A percentile compares a stretch with the other conserved stretches of the same genome.
These are phyloP conservation scores for Rhabdomys pumilio DNA, from an alignment of 2,797 vertebrate species.

Conservation along the genomic window DNA sequence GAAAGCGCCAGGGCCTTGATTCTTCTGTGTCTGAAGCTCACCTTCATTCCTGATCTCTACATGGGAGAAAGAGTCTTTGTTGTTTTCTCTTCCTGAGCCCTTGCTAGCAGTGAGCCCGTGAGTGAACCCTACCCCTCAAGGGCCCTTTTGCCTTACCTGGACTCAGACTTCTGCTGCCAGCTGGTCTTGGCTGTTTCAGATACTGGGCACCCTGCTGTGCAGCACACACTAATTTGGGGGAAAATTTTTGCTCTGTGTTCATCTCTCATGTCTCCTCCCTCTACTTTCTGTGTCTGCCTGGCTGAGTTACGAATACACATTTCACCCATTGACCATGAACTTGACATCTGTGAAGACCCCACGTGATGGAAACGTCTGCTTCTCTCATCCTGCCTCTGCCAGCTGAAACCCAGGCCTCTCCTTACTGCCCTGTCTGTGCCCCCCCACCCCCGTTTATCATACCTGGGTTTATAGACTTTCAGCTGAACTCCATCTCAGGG, in stretches of 20 bases:
- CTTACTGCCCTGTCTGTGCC: not conserved
- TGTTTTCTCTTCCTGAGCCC: not conserved
- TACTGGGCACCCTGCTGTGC: rapidly evolving
- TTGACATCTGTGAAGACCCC: not conserved
- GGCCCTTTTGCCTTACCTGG: not conserved
- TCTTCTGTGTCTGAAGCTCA: not conserved
- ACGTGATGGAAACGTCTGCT: not conserved
- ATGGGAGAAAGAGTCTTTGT: not conserved
- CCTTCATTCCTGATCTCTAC: not conserved
- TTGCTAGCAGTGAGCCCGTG: not conserved
- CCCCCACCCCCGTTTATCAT: slow-evolving; percentile 60
- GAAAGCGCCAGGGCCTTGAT: not conserved
- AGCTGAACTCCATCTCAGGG: slow-evolving; percentile 73
- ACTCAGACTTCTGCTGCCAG: not conserved
- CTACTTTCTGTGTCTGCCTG: not conserved
- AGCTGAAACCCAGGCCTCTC: rapidly evolving
- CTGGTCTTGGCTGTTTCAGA: not conserved
- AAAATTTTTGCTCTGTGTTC: not conserved
- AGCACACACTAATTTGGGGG: not conserved
- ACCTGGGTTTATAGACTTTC: slow-evolving; percentile 81
- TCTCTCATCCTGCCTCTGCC: not conserved
- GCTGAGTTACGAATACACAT: slow-evolving; percentile 4
- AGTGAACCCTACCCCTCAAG: not conserved
- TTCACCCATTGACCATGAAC: slow-evolving; percentile 4
- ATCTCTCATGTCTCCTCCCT: not conserved